Evolutionary conservation across 53 echinoderm and acorn worm genomes (phyloP), one percentile per base, ranked within the genome.

Genomic region (Astropecten irregularis): DNA sequence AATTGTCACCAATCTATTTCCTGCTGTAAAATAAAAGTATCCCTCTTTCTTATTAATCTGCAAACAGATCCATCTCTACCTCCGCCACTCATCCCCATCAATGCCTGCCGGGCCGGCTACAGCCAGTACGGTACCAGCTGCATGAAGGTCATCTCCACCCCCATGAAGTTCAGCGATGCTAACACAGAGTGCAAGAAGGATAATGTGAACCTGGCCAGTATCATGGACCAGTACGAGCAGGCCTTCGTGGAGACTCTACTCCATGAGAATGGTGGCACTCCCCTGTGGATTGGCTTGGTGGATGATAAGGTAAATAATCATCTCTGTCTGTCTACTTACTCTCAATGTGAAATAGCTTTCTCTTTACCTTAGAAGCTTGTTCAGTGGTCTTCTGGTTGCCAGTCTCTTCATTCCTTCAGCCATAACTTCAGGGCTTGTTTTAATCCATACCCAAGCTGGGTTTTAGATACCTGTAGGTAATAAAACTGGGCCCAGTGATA

Each of bases 241-340:
- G 89, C 95, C 11, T 92, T 34, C 81, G 74, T 90, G 23, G 95
- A 95, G 65, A 87, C 81, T 4, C 21, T 95, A 55, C 58, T 95
- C 21, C 86, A 89, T 40, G 69, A 81, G 2, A 94, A 87, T 64
- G 92, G 89, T 11, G 91, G 81, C 44, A 56, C 35, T 19, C 58
- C 89, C 29, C 68, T 92, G 0, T 95, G 95, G 95, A 76, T 95
- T 33, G 95, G 95, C 31, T 77, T 95, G 91, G 73, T 84, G 2
- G 87, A 92, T 65, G 87, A 95, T 15, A 76, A 91, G 83, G 89
- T 82, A 86, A 13, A 21, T n/a, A n/a, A n/a, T n/a, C n/a, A n/a
- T n/a, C n/a, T n/a, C n/a, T n/a, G n/a, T n/a, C n/a, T n/a, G 38
- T 3, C n/a, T 58, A 9, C 6, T 10, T 6, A 8, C 9, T 7